phyloP scores from a whole-genome alignment of 2,113 vertebrate species.

The Perca schrenkii region DNA sequence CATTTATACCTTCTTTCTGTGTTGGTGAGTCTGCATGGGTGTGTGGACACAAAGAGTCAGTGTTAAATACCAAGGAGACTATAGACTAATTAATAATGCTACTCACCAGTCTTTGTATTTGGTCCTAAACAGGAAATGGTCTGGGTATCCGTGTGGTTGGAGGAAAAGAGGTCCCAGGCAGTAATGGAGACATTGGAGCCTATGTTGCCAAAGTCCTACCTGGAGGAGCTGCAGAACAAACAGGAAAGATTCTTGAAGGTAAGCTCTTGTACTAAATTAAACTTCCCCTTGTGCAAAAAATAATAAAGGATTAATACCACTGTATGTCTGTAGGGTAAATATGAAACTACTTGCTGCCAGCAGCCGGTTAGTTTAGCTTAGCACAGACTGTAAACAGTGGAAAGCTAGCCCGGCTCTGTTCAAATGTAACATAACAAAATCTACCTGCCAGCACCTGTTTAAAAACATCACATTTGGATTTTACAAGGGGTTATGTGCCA shows the following conservation, averaged over 20 bases:
- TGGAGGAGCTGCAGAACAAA: conserved; percentile 95
- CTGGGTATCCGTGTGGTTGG: conserved; percentile 95
- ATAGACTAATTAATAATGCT: not conserved
- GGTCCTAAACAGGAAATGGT: conserved; percentile 89
- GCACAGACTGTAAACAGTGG: not conserved
- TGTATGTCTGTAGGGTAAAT: no score
- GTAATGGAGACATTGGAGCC: conserved; percentile 93
- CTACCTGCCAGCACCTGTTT: not conserved
- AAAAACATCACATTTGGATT: not conserved
- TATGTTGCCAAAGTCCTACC: conserved; percentile 97
- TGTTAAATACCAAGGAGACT: not conserved
- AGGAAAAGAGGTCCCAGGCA: conserved; percentile 96
- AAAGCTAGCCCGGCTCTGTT: not conserved
- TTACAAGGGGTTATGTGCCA: not conserved
- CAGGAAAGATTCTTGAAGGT: conserved; percentile 96
- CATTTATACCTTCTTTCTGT: not conserved
- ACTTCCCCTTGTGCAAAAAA: not conserved
- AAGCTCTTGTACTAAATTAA: conserved; percentile 54
- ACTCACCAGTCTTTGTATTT: conserved; percentile 1
- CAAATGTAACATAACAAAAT: not conserved
- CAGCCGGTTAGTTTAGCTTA: no score
- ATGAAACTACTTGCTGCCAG: no score
- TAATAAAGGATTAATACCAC: no score
- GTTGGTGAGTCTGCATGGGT: not conserved
- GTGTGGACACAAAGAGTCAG: not conserved